A percentile compares a stretch with the other conserved stretches of the same genome.
These are phyloP conservation scores for Neodontobutis hainanensis DNA, from an alignment of 2,113 vertebrate species.

Conservation along the genomic window DNA sequence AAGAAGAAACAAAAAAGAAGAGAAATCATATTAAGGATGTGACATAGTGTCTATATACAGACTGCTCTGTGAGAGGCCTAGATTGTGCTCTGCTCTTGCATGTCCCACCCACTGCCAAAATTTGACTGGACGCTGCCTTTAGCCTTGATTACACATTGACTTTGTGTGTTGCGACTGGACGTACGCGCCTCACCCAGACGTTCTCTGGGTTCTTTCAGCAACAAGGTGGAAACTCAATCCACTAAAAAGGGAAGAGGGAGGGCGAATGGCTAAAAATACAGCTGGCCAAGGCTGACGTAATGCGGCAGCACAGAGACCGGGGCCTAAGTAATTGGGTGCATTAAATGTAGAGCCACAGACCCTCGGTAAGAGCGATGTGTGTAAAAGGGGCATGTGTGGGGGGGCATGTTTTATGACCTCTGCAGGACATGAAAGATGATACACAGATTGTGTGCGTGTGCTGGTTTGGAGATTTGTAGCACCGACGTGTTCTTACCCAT, in stretches of 20 bases:
- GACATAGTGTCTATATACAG: slow-evolving; percentile 19
- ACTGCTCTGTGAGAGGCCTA: slow-evolving; percentile 38
- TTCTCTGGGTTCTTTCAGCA: slow-evolving; percentile 64
- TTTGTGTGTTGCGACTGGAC: slow-evolving; percentile 55
- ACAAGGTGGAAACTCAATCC: slow-evolving; percentile 79
- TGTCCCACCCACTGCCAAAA: slow-evolving; percentile 27
- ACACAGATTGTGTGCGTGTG: slow-evolving; percentile 16
- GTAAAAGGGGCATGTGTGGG: slow-evolving; percentile 41
- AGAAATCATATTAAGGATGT: no score
- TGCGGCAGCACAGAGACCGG: slow-evolving; percentile 62
- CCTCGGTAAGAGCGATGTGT: slow-evolving; percentile 41
- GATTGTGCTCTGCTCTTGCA: slow-evolving; percentile 25
- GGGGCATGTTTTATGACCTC: slow-evolving; percentile 69
- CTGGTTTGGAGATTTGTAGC: slow-evolving; percentile 17
- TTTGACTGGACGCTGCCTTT: slow-evolving; percentile 31
- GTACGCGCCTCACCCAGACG: slow-evolving; percentile 20
- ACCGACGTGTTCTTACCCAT: slow-evolving; percentile 42
- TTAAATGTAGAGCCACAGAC: slow-evolving; percentile 69
- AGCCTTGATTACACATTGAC: slow-evolving; percentile 43
- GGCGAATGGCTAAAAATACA: slow-evolving; percentile 80
- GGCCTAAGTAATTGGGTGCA: slow-evolving; percentile 81
- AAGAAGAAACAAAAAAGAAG: no score
- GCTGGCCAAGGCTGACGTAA: slow-evolving; percentile 80
- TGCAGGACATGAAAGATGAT: slow-evolving; percentile 63
- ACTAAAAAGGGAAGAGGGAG: slow-evolving; percentile 36